Percentiles rank a stretch among this genome's conserved stretches.
These are phyloP conservation scores for Enchytraeus crypticus DNA, from an alignment of 2,888 invertebrate genomes.

Conservation along the genomic window DNA sequence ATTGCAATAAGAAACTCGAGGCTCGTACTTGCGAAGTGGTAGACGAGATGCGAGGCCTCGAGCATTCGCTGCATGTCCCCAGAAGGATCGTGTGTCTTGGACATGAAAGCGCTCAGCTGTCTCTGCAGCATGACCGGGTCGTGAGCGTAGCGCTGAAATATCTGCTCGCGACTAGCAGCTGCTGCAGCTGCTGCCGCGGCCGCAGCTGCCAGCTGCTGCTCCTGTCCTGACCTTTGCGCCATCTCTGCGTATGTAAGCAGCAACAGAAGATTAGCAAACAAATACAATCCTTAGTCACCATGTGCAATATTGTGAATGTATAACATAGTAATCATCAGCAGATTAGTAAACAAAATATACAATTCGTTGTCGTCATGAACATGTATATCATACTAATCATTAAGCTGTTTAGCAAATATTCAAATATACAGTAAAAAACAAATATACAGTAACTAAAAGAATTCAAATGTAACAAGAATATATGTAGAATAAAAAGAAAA, in stretches of 20 bases:
- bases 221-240: slow-evolving; percentile 4
- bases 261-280: neutral
- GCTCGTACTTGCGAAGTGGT: slow-evolving; percentile 13
- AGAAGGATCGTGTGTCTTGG: slow-evolving; percentile 11
- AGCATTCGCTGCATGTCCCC: slow-evolving; percentile 3
- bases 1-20: neutral
- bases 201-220: slow-evolving; percentile 56
- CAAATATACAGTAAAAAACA: too few relatives aligned
- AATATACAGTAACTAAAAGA: too few relatives aligned
- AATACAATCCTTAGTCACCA: too few relatives aligned
- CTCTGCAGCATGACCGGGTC: slow-evolving; percentile 11
- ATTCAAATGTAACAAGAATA: too few relatives aligned
- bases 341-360: too few relatives aligned
- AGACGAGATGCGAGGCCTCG: slow-evolving; percentile 6
- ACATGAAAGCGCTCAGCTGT: slow-evolving; percentile 12
- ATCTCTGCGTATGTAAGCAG: neutral
- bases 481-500: too few relatives aligned
- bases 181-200: slow-evolving; percentile 49
- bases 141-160: slow-evolving; percentile 10
- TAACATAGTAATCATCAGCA: too few relatives aligned
- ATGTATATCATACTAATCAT: too few relatives aligned
- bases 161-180: slow-evolving; percentile 4
- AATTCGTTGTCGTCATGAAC: too few relatives aligned
- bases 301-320: too few relatives aligned
- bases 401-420: too few relatives aligned